phyloP scores from a whole-genome alignment of 2,888 invertebrate species.

The Brachyopa scutellaris region DNA sequence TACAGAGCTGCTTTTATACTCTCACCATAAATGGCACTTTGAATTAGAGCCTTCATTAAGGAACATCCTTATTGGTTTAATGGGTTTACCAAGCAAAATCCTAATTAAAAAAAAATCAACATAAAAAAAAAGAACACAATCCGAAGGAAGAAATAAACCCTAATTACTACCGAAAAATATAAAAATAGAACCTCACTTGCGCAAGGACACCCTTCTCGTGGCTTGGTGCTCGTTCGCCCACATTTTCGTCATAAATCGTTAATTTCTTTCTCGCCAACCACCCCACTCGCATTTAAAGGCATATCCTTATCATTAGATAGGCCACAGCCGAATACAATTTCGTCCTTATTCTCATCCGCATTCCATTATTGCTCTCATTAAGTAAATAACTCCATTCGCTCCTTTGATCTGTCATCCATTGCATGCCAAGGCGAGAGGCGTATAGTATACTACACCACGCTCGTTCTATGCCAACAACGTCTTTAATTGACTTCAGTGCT shows the following conservation, averaged over 20 bases:
- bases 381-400: conserved; percentile 58
- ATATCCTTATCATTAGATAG: conserved; percentile 39
- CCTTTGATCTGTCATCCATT: conserved; percentile 70
- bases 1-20: no score
- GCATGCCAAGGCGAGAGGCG: conserved; percentile 17
- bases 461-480: neutral
- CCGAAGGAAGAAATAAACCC: conserved; percentile 20
- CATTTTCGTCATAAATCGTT: conserved; percentile 49
- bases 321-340: conserved; percentile 19
- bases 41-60: neutral
- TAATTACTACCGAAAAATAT: conserved; percentile 31
- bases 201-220: neutral
- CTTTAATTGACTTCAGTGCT: conserved; percentile 71
- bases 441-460: neutral
- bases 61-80: conserved; percentile 19
- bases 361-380: conserved; percentile 64
- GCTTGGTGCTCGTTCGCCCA: no score
- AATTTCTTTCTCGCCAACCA: conserved; percentile 20
- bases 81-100: conserved; percentile 27
- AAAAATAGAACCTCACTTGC: neutral
- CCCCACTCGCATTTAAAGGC: conserved; percentile 16
- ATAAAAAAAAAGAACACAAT: conserved; percentile 29
- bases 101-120: conserved; percentile 60
- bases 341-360: conserved; percentile 5
- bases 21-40: no score